These are phyloP conservation scores for Thalassarche chlororhynchos DNA, from an alignment of 2,113 vertebrate species.

Conservation along the genomic window DNA sequence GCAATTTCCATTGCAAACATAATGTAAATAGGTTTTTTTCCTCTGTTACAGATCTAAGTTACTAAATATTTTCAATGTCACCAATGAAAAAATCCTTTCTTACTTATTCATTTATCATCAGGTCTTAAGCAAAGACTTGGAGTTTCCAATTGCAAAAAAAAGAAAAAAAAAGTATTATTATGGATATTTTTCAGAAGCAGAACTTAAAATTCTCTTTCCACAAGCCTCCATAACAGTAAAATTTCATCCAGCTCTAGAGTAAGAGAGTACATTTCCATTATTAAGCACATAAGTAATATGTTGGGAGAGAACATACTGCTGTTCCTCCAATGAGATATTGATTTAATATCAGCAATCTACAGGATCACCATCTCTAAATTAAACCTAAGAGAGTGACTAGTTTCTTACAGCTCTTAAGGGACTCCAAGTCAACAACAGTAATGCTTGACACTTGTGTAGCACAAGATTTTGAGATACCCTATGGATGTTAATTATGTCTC, in stretches of 20 bases:
- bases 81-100: background rate
- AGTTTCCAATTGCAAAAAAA: background rate
- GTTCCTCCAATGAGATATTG: background rate
- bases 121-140: background rate
- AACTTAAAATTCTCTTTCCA: background rate
- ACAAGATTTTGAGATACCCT: background rate
- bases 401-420: background rate
- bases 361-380: background rate
- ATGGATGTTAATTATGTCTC: background rate
- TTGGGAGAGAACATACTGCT: background rate
- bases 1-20: background rate
- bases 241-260: background rate
- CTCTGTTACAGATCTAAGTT: background rate
- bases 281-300: background rate
- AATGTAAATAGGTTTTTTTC: background rate
- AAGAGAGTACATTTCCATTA: background rate
- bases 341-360: slow-evolving; percentile 12
- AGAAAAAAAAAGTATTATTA: too few species aligned
- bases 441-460: background rate
- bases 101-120: background rate
- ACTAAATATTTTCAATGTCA: background rate
- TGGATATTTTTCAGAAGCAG: background rate
- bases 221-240: background rate
- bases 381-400: background rate
- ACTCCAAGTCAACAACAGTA: background rate